Percentiles rank a stretch among this genome's conserved stretches.
phyloP scores from a whole-genome alignment of 2,113 vertebrate genomes.

The Podilymbus podiceps region DNA sequence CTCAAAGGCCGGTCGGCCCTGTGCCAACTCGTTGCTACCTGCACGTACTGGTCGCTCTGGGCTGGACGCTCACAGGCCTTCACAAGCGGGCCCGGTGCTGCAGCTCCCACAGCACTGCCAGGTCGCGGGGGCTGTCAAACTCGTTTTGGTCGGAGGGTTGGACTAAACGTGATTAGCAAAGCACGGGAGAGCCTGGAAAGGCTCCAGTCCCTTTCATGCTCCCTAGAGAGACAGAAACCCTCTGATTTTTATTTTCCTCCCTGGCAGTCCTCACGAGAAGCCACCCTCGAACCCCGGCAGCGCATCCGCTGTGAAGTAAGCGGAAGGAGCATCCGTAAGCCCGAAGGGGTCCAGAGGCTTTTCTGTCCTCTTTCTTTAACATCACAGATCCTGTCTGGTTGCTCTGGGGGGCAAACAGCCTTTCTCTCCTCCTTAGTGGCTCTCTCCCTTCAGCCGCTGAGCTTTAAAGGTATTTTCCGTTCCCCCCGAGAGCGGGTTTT shows the following conservation, averaged over 20 bases:
- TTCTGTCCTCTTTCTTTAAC: background rate
- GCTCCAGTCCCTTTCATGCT: background rate
- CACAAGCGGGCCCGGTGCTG: background rate
- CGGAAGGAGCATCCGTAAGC: too few species aligned
- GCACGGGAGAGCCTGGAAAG: background rate
- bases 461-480: too few species aligned
- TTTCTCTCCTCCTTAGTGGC: too few species aligned
- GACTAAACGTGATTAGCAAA: background rate
- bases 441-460: background rate
- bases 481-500: fast-evolving
- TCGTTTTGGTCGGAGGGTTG: fast-evolving
- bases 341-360: background rate
- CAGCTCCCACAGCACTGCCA: fast-evolving
- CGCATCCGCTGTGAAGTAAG: fast-evolving
- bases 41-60: background rate
- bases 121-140: too few species aligned
- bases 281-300: fast-evolving
- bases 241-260: background rate
- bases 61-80: background rate
- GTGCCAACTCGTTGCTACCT: background rate
- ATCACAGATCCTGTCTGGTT: fast-evolving
- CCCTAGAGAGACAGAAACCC: background rate
- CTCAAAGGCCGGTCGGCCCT: background rate
- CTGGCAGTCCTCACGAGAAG: background rate
- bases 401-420: too few species aligned